Evolutionary conservation across 2,888 invertebrate genomes (phyloP), one percentile per base, ranked within the genome.

Genomic region (Epinotia bilunana): DNA sequence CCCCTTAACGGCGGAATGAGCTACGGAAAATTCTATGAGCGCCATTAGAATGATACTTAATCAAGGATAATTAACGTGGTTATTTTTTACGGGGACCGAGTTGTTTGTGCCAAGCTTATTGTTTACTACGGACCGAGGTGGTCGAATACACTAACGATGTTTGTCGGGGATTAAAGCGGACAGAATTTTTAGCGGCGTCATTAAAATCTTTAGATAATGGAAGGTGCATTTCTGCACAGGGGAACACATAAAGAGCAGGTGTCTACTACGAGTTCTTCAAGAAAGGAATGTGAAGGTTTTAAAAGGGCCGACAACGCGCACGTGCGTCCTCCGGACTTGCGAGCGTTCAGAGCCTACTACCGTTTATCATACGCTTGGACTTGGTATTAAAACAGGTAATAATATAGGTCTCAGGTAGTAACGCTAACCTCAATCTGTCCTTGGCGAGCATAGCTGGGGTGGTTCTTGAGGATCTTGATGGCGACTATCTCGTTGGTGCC

Each of bases 401-500:
- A 39, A 39, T 39, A 39, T 9, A 9, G 39, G 39, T 5, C 1
- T 20, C 11, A 12, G 11, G 62, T 62, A 12, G 18, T 18, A 9
- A 16, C 6, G 57, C 74, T 65, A 3, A 99, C 99, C 96, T 99
- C 99, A 94, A 99, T 99, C 95, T 99, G 99, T 83, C 99, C 99
- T 95, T 99, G 99, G 86, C 99, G 97, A 81, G 99, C 99, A 95
- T 99, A 99, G 84, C 99, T 99, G 81, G 99, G 99, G 95, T 99
- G 99, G 95, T 99, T 99, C 95, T 99, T 99, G 77, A 99, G 95
- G 90, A 99, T 99, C 95, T 99, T 99, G 92, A 99, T 99, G 89
- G 99, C 99, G 86, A 99, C 99, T 89, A 99, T 99, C 94, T 99
- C 99, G 91, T 99, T 99, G 85, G 99, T 99, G 91, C 99, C 99